These are phyloP conservation scores for Bubo blakistoni DNA, from an alignment of 2,113 vertebrate genomes.

Conservation along the genomic window DNA sequence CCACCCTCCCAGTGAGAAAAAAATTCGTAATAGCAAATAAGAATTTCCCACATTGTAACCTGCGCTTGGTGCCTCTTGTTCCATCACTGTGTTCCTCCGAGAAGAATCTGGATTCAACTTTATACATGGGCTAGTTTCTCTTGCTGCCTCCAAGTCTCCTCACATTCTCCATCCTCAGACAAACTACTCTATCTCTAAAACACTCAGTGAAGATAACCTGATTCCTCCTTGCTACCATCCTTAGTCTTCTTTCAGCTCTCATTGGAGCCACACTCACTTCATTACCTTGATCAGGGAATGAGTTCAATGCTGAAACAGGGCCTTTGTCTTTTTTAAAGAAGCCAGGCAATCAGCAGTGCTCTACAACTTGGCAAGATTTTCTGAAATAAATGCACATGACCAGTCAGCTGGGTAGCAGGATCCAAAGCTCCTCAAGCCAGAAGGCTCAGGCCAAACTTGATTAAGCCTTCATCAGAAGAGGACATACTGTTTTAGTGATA, in stretches of 20 bases:
- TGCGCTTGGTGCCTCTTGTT: background rate
- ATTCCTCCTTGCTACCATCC: background rate
- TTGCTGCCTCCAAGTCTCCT: background rate
- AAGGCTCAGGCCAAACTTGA: background rate
- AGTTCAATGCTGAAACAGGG: background rate
- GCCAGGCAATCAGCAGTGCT: background rate
- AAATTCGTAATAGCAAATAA: rapidly evolving
- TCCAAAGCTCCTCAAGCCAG: background rate
- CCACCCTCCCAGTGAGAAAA: background rate
- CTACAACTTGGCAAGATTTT: background rate
- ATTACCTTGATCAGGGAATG: background rate
- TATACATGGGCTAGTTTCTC: background rate
- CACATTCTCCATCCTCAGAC: background rate
- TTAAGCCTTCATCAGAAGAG: background rate
- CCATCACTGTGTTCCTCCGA: background rate
- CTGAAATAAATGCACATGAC: background rate
- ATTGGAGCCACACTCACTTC: background rate
- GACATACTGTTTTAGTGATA: background rate
- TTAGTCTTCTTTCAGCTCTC: background rate
- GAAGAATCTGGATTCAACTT: background rate
- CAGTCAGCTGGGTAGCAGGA: background rate
- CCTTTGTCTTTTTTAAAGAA: background rate
- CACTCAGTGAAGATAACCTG: background rate
- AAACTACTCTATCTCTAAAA: background rate
- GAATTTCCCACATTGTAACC: background rate